Evolutionary conservation across 2,888 invertebrate genomes (phyloP).

Genomic region (Stictocephala bisonia): DNA sequence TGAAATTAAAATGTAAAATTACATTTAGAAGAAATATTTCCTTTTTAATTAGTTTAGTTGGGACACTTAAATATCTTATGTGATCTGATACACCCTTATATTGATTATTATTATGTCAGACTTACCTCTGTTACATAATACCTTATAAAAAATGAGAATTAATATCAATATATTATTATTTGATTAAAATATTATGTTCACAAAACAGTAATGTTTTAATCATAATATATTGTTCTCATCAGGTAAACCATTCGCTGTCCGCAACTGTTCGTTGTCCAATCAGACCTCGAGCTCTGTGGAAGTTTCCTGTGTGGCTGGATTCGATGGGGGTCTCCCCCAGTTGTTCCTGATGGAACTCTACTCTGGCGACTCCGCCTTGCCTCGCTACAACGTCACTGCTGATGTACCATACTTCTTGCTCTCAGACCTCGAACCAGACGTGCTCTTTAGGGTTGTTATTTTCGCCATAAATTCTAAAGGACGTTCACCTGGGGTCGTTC

Average conservation of each 20-base stretch:
- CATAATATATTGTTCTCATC: slow-evolving; percentile 49
- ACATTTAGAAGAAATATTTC: too few relatives aligned
- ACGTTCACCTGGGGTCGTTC: slow-evolving; percentile 75
- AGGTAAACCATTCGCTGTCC: slow-evolving; percentile 88
- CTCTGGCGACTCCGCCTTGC: slow-evolving; percentile 58
- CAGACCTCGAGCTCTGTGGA: slow-evolving; percentile 86
- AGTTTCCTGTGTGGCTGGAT: slow-evolving; percentile 84
- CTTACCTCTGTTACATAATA: too few relatives aligned
- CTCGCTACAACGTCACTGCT: slow-evolving; percentile 73
- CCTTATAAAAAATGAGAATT: too few relatives aligned
- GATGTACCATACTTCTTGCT: slow-evolving; percentile 81
- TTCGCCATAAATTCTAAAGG: slow-evolving; percentile 87
- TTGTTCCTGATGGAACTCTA: slow-evolving; percentile 85
- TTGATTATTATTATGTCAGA: too few relatives aligned
- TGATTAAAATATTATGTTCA: too few relatives aligned
- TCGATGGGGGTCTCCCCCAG: slow-evolving; percentile 91
- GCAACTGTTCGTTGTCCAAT: slow-evolving; percentile 87
- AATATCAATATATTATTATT: too few relatives aligned
- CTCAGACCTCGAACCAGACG: slow-evolving; percentile 80
- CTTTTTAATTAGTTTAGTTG: too few relatives aligned
- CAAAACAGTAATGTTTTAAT: too few relatives aligned
- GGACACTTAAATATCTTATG: too few relatives aligned
- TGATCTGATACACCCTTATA: too few relatives aligned
- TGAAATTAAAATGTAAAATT: too few relatives aligned
- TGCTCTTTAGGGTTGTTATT: slow-evolving; percentile 80